Base-by-base conservation (phyloP, 1,140 invertebrate species). In the Dendrolimus punctatus region DNA sequence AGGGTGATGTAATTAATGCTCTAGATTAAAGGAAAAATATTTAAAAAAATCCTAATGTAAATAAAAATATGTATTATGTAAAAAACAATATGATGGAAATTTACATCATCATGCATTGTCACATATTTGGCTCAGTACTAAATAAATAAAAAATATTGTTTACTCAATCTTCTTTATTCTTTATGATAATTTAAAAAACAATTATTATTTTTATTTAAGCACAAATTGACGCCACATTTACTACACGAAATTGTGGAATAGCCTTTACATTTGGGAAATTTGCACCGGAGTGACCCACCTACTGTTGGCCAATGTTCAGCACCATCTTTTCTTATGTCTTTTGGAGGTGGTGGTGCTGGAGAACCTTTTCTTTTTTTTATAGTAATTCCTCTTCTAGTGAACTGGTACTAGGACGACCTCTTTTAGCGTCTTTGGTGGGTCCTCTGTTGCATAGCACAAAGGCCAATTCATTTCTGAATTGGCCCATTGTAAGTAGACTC, bases 201-300 rank as follows among this genome's bases (percentile, higher is more conserved):
- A 56, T 74, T 72, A 58, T 72, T 71, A 57, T 65, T 68, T 52
- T 65, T 68, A 62, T 70, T 74, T 46, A 68, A 52, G 51, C 67
- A 72, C 48, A 74, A 55, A 48, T 58, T 58, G 6, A 71, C 61
- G 5, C 51, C 53, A 59, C 66, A 67, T 64, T 73, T 73, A 52
- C 23, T 54, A 58, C 69, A 74, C 8, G 49, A 48, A 8, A 66
- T 62, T 51, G 52, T 57, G 48, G 67, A 57, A 59, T 64, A 69
- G 38, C 64, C 64, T 59, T 58, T 73, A 60, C 69, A 74, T 58
- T 66, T 66, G 36, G 68, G 66, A 59, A 50, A 60, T 63, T 73
- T 73, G 51, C 66, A 73, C 57, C 53, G 46, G 46, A 64, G 61
- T 61, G 58, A 60, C 55, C 57, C 60, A 61, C 61, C 61, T 55